Percentiles rank a stretch among this genome's conserved stretches.
Evolutionary conservation across 2,113 vertebrate species (phyloP).

Genomic region (Pluvianellus socialis): DNA sequence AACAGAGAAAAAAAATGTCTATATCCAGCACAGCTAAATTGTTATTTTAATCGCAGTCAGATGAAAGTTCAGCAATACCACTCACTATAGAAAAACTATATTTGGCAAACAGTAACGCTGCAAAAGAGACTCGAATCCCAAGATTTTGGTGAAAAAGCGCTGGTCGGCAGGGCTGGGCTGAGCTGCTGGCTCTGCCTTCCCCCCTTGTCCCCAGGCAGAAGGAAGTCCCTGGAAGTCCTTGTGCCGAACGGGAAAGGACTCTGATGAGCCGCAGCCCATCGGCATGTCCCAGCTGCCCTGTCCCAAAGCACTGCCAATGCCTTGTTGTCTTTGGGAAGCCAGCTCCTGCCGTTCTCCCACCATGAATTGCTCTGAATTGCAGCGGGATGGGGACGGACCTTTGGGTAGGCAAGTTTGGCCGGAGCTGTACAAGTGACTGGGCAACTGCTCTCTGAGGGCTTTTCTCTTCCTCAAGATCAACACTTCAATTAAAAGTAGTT

Average conservation of each 20-base stretch:
- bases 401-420: too few species aligned
- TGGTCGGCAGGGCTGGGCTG: too few species aligned
- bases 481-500: too few species aligned
- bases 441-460: too few species aligned
- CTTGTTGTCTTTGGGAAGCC: too few species aligned
- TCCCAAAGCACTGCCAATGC: background rate
- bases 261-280: background rate
- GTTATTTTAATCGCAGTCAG: background rate
- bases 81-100: background rate
- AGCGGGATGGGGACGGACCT: too few species aligned
- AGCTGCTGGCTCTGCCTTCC: background rate
- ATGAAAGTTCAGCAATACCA: background rate
- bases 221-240: rapidly evolving
- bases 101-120: background rate
- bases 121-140: background rate
- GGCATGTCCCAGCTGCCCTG: background rate
- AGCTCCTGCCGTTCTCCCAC: too few species aligned
- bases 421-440: too few species aligned
- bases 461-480: too few species aligned
- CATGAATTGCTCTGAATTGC: too few species aligned
- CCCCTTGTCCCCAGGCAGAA: background rate
- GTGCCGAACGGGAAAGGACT: background rate
- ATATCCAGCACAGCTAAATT: background rate
- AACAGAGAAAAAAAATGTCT: background rate
- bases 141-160: rapidly evolving